Base-by-base conservation (phyloP, 2,113 vertebrate genomes). In the Alexandromys fortis region DNA sequence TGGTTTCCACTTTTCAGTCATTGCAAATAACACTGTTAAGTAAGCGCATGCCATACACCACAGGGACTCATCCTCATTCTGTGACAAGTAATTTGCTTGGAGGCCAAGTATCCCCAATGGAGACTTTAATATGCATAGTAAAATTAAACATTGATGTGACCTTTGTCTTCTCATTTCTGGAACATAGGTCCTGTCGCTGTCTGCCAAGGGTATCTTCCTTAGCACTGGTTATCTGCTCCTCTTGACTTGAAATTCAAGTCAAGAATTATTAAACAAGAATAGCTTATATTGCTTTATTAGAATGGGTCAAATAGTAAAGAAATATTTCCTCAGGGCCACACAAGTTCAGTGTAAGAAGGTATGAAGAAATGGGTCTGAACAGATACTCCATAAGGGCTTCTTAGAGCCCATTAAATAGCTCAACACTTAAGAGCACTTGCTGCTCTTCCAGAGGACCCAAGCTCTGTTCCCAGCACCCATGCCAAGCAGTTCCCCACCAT, bases 111-210 rank as follows among this genome's bases (percentile, higher is more conserved):
- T 87, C 75, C 82, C 88, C 92, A 72, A 26, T 96, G 83, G 86
- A 86, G 86, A 81, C 72, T 91, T 91, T 89, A 97, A 77, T 86
- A 95, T 63, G 61, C 75, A 88, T 78, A 96, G 79, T 83, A 89
- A 89, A 96, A 95, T 78, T 76, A 97, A 97, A 93, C 90, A 95
- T 85, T 72, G 72, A 81, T 83, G 86, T 19, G 2, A 94, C 75
- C 61, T 88, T 96, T 96, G 86, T 82, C 89, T 90, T 88, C 76
- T 82, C 22, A 5, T 94, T 97, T 95, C 92, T 58, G 82, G 28
- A 87, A 14, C 76, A 72, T 55, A 91, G 70, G 65, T 81, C 90
- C 86, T 90, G 63, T 79, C 81, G 68, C 42, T 67, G 70, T 73
- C 92, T 70, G 26, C 63, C 88, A 77, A 91, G 87, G 68, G 45